These are phyloP conservation scores for Porites evermanni DNA, from an alignment of 92 coral and sea anemone species.

Conservation along the genomic window DNA sequence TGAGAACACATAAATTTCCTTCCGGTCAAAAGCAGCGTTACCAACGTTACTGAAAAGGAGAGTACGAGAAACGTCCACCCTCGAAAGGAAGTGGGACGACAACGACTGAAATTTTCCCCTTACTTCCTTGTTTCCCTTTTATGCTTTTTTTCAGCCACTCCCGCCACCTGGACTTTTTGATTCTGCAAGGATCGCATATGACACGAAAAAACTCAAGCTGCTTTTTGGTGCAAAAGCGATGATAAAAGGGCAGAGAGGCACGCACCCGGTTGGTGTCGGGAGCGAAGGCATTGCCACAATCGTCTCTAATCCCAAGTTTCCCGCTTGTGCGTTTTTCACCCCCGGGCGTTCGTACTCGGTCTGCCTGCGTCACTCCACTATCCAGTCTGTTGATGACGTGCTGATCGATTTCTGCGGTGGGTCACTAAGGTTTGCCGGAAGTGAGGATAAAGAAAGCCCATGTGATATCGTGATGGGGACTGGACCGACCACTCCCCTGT, in stretches of 20 bases:
- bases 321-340: slow-evolving; percentile 50
- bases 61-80: too few relatives aligned
- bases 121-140: background rate
- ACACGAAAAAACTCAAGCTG: slow-evolving; percentile 34
- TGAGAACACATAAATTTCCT: too few relatives aligned
- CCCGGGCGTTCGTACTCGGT: slow-evolving; percentile 54
- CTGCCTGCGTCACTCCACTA: slow-evolving; percentile 50
- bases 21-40: too few relatives aligned
- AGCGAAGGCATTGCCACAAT: slow-evolving; percentile 51
- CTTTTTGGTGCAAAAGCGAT: slow-evolving; percentile 37
- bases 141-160: background rate
- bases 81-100: too few relatives aligned
- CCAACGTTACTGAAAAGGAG: too few relatives aligned
- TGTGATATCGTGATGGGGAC: slow-evolving; percentile 52
- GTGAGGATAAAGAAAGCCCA: slow-evolving; percentile 44
- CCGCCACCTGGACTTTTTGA: background rate
- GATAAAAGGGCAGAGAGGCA: slow-evolving; percentile 13
- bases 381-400: slow-evolving; percentile 48
- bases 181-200: background rate
- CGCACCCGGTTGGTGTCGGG: slow-evolving; percentile 53
- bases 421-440: slow-evolving; percentile 52
- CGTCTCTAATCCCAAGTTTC: slow-evolving; percentile 51
- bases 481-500: slow-evolving; percentile 44
- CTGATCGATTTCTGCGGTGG: slow-evolving; percentile 25
- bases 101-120: too few relatives aligned